phyloP scores from a whole-genome alignment of 1,140 invertebrate species.

The Calosoma granatense region DNA sequence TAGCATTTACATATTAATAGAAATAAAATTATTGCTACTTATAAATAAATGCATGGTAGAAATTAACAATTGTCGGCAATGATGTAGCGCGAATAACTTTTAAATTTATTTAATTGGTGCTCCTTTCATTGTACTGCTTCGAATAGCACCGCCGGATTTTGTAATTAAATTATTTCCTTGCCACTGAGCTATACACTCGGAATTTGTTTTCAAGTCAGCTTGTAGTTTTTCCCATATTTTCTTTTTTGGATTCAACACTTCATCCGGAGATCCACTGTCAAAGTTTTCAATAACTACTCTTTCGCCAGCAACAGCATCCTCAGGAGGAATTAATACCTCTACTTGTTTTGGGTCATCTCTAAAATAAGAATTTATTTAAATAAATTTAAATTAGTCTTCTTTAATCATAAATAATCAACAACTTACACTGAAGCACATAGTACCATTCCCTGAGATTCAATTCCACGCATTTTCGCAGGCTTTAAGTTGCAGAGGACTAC shows the following conservation, averaged over 20 bases:
- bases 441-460: conserved; percentile 84
- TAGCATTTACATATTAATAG: too few species aligned
- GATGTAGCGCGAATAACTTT: too few species aligned
- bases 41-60: too few species aligned
- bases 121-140: conserved; percentile 56
- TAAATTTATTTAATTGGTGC: conserved; percentile 69
- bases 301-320: conserved; percentile 65
- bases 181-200: conserved; percentile 69
- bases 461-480: conserved; percentile 83
- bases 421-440: conserved; percentile 77
- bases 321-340: conserved; percentile 72
- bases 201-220: conserved; percentile 69
- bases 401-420: conserved; percentile 7
- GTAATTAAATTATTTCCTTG: conserved; percentile 66
- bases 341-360: conserved; percentile 68
- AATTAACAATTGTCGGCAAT: too few species aligned
- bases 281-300: conserved; percentile 65
- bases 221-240: conserved; percentile 94
- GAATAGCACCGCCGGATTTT: conserved; percentile 54
- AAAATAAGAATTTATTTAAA: conserved; percentile 17
- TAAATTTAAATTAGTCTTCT: conserved; percentile 10
- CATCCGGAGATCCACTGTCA: conserved; percentile 68
- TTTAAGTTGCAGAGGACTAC: conserved; percentile 91
- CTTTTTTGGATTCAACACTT: conserved; percentile 91
- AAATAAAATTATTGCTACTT: too few species aligned